Percentiles rank a stretch among this genome's conserved stretches.
Conservation (phyloP, 2,888 invertebrate species). For the Platerodrilus igneus region DNA sequence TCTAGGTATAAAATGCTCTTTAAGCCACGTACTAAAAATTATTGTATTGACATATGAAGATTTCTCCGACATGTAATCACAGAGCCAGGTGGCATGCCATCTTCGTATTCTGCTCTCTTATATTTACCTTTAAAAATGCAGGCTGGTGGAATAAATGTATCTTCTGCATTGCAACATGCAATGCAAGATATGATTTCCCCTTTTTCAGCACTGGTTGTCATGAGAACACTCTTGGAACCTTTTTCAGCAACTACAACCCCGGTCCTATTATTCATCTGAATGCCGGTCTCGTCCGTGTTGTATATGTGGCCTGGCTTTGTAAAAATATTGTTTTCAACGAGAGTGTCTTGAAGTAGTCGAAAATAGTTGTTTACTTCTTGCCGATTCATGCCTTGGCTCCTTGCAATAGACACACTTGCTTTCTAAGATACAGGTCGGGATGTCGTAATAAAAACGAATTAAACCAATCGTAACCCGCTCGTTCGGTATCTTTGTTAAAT, state of each 20-base stretch:
- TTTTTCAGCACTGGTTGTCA: slow-evolving; percentile 29
- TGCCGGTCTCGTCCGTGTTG: slow-evolving; percentile 30
- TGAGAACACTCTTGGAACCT: slow-evolving; percentile 27
- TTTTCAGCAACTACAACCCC: slow-evolving; percentile 35
- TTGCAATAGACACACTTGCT: slow-evolving; percentile 34
- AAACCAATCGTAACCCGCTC: slow-evolving; percentile 33
- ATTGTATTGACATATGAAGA: slow-evolving; percentile 10
- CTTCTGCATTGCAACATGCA: slow-evolving; percentile 37
- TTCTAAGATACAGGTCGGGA: slow-evolving; percentile 30
- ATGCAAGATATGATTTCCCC: slow-evolving; percentile 35
- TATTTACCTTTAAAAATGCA: slow-evolving; percentile 29
- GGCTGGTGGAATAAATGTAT: slow-evolving; percentile 32
- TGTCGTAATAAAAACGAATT: slow-evolving; percentile 27
- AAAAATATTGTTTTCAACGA: slow-evolving; percentile 31
- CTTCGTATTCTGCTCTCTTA: slow-evolving; percentile 5
- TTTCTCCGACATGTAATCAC: slow-evolving; percentile 7
- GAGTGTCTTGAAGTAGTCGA: too few relatives aligned
- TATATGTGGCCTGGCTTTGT: slow-evolving; percentile 36
- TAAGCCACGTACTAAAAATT: slow-evolving; percentile 9
- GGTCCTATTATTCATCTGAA: slow-evolving; percentile 41
- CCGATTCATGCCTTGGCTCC: slow-evolving; percentile 31
- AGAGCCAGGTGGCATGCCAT: slow-evolving; percentile 11
- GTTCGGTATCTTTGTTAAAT: slow-evolving; percentile 25
- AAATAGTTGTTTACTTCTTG: slow-evolving; percentile 30
- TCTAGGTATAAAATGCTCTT: slow-evolving; percentile 8